phyloP scores from a whole-genome alignment of 1,140 invertebrate species.

The Drosophila tropicalis region DNA sequence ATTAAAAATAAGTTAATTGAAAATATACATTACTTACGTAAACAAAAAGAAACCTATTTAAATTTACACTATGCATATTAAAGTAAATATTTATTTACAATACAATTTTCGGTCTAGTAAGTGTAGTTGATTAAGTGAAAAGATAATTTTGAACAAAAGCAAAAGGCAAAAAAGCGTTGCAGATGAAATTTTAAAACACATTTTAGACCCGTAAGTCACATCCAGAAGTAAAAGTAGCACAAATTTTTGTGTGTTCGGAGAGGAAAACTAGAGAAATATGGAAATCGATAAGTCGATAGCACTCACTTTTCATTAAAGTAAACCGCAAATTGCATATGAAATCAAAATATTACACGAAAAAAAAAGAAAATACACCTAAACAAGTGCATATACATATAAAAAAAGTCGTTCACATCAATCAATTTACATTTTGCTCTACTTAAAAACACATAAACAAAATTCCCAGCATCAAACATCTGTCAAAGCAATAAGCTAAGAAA shows the following conservation, averaged over 20 bases:
- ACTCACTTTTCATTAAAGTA: slow-evolving; percentile 26
- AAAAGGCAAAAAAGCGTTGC: slow-evolving; percentile 11
- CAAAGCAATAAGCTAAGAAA: slow-evolving; percentile 30
- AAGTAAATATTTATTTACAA: slow-evolving; percentile 63
- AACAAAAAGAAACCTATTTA: slow-evolving; percentile 41
- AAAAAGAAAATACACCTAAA: background rate
- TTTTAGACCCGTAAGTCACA: slow-evolving; percentile 10
- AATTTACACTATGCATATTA: slow-evolving; percentile 39
- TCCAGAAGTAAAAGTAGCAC: background rate
- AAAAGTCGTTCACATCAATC: slow-evolving; percentile 37
- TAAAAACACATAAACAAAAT: background rate
- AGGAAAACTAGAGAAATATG: slow-evolving; percentile 37
- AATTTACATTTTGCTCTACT: slow-evolving; percentile 2
- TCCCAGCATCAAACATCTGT: slow-evolving; percentile 25
- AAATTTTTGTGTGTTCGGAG: slow-evolving; percentile 32
- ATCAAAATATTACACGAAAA: slow-evolving; percentile 35
- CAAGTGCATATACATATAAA: slow-evolving; percentile 4
- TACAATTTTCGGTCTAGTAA: slow-evolving; percentile 37
- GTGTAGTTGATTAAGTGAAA: slow-evolving; percentile 30
- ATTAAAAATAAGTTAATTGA: slow-evolving; percentile 45
- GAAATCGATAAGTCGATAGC: slow-evolving; percentile 42
- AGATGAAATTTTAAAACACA: slow-evolving; percentile 38
- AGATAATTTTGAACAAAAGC: slow-evolving; percentile 1
- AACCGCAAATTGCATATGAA: slow-evolving; percentile 40
- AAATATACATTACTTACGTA: slow-evolving; percentile 31